Percentiles rank a stretch among this genome's conserved stretches.
Evolutionary conservation across 2,113 vertebrate species (phyloP).

Genomic region (Cyprinodon brontotheroides): DNA sequence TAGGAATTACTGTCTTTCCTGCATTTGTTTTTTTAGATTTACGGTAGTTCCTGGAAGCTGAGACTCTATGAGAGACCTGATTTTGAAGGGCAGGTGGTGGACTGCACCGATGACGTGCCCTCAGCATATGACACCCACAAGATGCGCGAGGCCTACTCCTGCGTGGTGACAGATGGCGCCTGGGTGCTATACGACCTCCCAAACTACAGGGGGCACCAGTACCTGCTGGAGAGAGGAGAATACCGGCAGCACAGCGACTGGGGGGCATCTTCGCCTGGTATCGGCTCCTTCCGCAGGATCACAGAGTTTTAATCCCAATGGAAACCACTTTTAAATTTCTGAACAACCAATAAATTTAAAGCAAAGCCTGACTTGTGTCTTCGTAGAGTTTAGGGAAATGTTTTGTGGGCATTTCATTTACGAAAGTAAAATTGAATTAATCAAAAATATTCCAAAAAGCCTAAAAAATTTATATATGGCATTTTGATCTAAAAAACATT

Average conservation of each 20-base stretch:
- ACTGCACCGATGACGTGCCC: constrained; percentile 68
- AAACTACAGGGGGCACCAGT: constrained; percentile 73
- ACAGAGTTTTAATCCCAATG: constrained; percentile 64
- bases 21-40: constrained; percentile 32
- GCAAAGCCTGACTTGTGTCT: constrained; percentile 29
- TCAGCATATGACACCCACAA: constrained; percentile 66
- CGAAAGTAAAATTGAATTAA: no score
- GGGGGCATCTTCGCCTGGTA: constrained; percentile 58
- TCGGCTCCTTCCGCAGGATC: constrained; percentile 73
- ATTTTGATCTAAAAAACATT: no score
- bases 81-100: constrained; percentile 66
- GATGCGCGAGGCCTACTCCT: constrained; percentile 68
- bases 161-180: constrained; percentile 68
- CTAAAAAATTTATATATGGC: no score
- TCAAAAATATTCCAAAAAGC: no score
- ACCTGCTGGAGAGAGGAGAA: constrained; percentile 69
- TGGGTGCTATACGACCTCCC: constrained; percentile 75
- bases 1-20: neutral
- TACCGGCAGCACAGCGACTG: constrained; percentile 69
- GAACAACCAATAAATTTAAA: constrained; percentile 49
- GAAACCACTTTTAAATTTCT: neutral
- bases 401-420: neutral
- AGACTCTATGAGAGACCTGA: constrained; percentile 71
- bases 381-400: constrained; percentile 15
- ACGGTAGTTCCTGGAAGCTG: constrained; percentile 54